Conservation (phyloP, 2,888 invertebrate genomes). For the Tribolium freemani region DNA sequence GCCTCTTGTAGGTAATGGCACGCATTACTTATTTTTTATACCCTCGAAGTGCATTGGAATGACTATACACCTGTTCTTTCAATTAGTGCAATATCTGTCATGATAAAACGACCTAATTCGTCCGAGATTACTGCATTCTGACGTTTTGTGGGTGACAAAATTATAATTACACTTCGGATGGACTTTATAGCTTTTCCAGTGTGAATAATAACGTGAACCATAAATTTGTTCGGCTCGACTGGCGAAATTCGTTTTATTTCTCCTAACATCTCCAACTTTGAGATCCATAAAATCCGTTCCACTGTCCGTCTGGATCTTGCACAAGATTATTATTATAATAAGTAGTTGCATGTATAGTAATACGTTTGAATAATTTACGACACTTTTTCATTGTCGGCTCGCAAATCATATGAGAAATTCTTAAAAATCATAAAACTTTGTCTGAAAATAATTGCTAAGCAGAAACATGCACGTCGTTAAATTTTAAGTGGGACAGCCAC, state of each 20-base stretch:
- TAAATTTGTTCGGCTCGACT: slow-evolving; percentile 15
- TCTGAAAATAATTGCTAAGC: slow-evolving; percentile 34
- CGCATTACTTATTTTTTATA: too few species aligned
- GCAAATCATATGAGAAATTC: slow-evolving; percentile 53
- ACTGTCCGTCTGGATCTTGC: slow-evolving; percentile 10
- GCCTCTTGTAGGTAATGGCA: too few species aligned
- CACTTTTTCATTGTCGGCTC: slow-evolving; percentile 47
- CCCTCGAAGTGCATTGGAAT: background rate
- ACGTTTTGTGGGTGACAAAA: slow-evolving; percentile 3
- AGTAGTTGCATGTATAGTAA: slow-evolving; percentile 10
- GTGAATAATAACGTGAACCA: slow-evolving; percentile 15
- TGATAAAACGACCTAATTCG: background rate
- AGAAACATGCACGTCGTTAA: slow-evolving; percentile 36
- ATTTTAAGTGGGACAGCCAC: slow-evolving; percentile 27
- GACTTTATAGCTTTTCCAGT: slow-evolving; percentile 4
- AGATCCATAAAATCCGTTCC: slow-evolving; percentile 36
- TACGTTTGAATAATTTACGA: slow-evolving; percentile 27
- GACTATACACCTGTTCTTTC: background rate
- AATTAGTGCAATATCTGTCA: background rate
- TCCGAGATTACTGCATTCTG: background rate
- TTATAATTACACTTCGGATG: slow-evolving; percentile 15
- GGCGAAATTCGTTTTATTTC: slow-evolving; percentile 13
- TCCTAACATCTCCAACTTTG: slow-evolving; percentile 11
- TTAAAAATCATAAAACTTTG: slow-evolving; percentile 52
- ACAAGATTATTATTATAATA: slow-evolving; percentile 25